Evolutionary conservation across 35 echinoderm and acorn worm species (phyloP), one percentile per base, ranked within the genome.

Genomic region (Heliocidaris erythrogramma): DNA sequence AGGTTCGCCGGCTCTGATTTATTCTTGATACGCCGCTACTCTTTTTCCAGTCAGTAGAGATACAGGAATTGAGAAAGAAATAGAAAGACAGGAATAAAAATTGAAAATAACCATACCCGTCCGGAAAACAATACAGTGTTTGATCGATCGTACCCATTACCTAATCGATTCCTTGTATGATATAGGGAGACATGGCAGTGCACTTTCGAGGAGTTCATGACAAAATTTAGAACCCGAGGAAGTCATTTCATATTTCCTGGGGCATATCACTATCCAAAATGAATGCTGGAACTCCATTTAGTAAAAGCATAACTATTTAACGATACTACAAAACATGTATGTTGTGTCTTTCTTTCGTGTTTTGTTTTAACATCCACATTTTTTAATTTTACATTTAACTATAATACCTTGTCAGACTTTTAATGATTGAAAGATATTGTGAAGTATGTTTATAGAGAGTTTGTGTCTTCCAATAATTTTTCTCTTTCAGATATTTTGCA

Each of bases 71-170:
- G 3, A 27, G 65, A 78, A 27, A 78, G 21, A 78, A 78, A 78
- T 78, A 78, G 27, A 78, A n/a, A 78, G 65, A 78, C 21, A n/a
- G 17, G 27, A 78, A 78, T 7, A 27, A 78, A 78, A n/a, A 78
- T 78, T 78, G 65, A 18, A 78, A 78, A 78, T 78, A 78, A 78
- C 65, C 27, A 78, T 56, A 78, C 65, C 18, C 21, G 65, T 78
- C 65, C 65, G 65, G 65, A 78, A 78, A 78, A 78, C 65, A 78
- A 78, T 78, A 78, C 65, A 78, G 65, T 27, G 65, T 78, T 78
- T 78, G 65, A 78, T 78, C 65, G 65, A 78, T 78, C 65, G 65
- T 78, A 78, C 17, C 65, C 65, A 78, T 78, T 78, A 78, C 65
- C 27, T 78, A 21, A 78, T 78, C 65, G 65, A 78, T 78, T 78